Conservation (phyloP, 2,888 invertebrate species). For the Erebia palarica region DNA sequence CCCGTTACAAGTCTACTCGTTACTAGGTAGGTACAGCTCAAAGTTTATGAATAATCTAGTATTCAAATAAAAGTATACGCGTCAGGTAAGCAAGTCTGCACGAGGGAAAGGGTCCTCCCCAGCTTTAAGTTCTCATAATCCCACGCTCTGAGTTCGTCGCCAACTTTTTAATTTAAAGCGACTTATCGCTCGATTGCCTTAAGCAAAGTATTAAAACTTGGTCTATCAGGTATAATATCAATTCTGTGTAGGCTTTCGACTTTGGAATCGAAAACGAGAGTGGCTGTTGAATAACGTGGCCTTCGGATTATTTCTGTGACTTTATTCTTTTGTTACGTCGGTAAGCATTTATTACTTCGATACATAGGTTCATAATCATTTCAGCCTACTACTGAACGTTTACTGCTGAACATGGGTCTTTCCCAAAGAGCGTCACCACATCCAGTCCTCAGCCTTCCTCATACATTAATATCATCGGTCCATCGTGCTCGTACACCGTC, state of each 20-base stretch:
- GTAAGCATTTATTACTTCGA: no score
- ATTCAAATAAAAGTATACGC: slow-evolving; percentile 7
- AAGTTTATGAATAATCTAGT: not conserved
- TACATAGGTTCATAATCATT: no score
- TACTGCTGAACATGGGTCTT: no score
- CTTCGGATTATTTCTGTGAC: not conserved
- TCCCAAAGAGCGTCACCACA: no score
- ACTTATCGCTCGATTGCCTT: slow-evolving; percentile 68
- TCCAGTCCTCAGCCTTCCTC: no score
- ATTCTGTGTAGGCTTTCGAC: slow-evolving; percentile 30
- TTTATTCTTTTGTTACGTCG: not conserved
- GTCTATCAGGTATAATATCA: slow-evolving; percentile 52
- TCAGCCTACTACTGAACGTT: no score
- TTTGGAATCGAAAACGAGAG: not conserved
- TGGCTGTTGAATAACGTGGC: not conserved
- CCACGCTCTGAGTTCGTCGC: slow-evolving; percentile 55
- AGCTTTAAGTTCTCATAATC: slow-evolving; percentile 52
- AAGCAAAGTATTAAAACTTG: slow-evolving; percentile 66
- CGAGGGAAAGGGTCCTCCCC: slow-evolving; percentile 41
- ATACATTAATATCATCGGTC: no score
- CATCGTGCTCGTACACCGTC: no score
- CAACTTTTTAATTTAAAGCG: slow-evolving; percentile 73
- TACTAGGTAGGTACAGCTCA: no score
- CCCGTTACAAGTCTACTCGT: no score
- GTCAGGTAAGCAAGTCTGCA: slow-evolving; percentile 26